phyloP scores from a whole-genome alignment of 2,888 invertebrate species.

The Drosophila anceps region DNA sequence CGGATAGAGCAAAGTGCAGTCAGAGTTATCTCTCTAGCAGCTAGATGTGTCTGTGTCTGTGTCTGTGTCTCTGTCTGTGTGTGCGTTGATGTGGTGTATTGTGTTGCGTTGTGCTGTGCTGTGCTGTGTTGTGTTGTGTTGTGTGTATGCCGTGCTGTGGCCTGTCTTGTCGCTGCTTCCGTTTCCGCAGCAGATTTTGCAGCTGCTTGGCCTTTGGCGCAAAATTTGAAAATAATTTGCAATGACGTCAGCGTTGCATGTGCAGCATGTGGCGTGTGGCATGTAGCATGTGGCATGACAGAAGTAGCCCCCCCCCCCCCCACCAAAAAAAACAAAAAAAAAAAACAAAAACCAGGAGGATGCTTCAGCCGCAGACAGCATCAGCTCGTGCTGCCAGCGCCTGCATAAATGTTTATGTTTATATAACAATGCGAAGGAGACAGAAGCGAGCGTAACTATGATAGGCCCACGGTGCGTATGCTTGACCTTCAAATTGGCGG shows the following conservation, averaged over 20 bases:
- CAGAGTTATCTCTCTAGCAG: constrained; percentile 31
- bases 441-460: constrained; percentile 2
- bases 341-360: neutral
- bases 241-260: constrained; percentile 70
- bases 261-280: constrained; percentile 17
- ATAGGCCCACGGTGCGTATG: constrained; percentile 65
- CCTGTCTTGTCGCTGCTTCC: constrained; percentile 74
- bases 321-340: no score
- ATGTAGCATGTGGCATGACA: constrained; percentile 35
- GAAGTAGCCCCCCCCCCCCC: neutral
- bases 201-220: constrained; percentile 69
- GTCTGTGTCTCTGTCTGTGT: constrained; percentile 11
- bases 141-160: constrained; percentile 70
- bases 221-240: constrained; percentile 77
- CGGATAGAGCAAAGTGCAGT: constrained; percentile 72
- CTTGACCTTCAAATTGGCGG: constrained; percentile 76
- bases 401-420: constrained; percentile 61
- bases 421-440: constrained; percentile 57
- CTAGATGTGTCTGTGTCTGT: constrained; percentile 17
- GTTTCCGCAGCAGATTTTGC: constrained; percentile 61
- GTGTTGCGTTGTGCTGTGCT: constrained; percentile 27
- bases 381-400: neutral
- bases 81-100: constrained; percentile 14
- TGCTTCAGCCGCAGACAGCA: constrained; percentile 21
- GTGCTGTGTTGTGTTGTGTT: constrained; percentile 41